A percentile compares a stretch with the other conserved stretches of the same genome.
phyloP scores from a whole-genome alignment of 2,888 invertebrate genomes.

The Entomobrya multifasciata region DNA sequence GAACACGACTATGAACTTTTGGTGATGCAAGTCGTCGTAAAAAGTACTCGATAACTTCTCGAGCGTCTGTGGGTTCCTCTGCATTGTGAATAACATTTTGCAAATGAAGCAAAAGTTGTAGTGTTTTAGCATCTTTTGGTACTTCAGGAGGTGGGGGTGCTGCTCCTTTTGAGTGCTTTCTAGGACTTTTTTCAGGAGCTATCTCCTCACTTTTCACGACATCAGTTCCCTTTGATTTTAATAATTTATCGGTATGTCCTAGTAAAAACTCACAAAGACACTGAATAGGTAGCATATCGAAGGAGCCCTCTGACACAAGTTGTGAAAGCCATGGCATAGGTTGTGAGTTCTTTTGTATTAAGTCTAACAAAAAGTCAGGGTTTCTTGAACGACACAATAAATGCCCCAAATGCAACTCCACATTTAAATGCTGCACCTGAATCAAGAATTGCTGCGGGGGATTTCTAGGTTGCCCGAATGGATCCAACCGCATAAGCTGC shows the following conservation, averaged over 20 bases:
- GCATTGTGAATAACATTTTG: slow-evolving; percentile 81
- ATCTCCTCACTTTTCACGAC: slow-evolving; percentile 43
- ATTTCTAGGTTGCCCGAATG: slow-evolving; percentile 90
- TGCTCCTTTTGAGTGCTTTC: slow-evolving; percentile 83
- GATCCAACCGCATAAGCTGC: slow-evolving; percentile 91
- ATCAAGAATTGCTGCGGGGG: slow-evolving; percentile 90
- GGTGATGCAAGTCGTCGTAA: slow-evolving; percentile 91
- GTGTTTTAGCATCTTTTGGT: slow-evolving; percentile 81
- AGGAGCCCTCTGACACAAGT: slow-evolving; percentile 93
- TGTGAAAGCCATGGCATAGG: slow-evolving; percentile 99
- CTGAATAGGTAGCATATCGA: slow-evolving; percentile 91
- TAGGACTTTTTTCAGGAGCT: slow-evolving; percentile 82
- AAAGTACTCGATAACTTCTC: slow-evolving; percentile 95
- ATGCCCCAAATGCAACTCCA: slow-evolving; percentile 91
- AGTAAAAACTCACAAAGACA: slow-evolving; percentile 97
- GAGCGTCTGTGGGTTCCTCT: slow-evolving; percentile 82
- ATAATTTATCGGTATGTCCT: slow-evolving; percentile 80
- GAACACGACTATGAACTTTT: slow-evolving; percentile 88
- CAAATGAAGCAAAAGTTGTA: slow-evolving; percentile 87
- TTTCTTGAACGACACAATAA: slow-evolving; percentile 92
- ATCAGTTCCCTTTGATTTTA: slow-evolving; percentile 66
- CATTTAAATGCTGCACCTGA: slow-evolving; percentile 89
- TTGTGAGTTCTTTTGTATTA: slow-evolving; percentile 94
- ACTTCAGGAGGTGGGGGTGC: slow-evolving; percentile 24
- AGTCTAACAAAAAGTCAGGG: slow-evolving; percentile 95